These are phyloP conservation scores for Archegozetes longisetosus DNA, from an alignment of 1,140 invertebrate genomes.

Conservation along the genomic window DNA sequence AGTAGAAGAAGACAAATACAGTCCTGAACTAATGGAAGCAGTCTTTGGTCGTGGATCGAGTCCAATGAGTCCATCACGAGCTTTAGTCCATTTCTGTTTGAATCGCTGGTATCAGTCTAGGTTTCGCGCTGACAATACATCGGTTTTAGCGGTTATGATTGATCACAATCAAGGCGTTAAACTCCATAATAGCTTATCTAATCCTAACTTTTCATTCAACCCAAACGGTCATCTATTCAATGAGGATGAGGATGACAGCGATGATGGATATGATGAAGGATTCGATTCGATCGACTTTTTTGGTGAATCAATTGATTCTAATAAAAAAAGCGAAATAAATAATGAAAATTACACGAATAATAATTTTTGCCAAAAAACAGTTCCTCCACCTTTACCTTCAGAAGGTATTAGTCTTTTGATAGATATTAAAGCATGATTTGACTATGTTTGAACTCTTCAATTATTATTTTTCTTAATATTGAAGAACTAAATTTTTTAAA, in stretches of 20 bases:
- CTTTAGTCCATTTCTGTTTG: constrained; percentile 58
- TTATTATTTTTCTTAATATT: no score
- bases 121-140: constrained; percentile 85
- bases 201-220: not conserved
- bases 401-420: no score
- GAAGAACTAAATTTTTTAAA: no score
- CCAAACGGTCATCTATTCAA: not conserved
- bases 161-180: constrained; percentile 36
- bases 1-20: constrained; percentile 32
- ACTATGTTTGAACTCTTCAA: no score
- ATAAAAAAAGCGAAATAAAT: no score
- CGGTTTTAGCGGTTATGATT: constrained; percentile 77
- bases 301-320: no score
- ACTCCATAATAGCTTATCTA: no score
- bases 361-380: no score
- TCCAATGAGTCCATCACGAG: not conserved
- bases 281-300: not conserved
- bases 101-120: constrained; percentile 47
- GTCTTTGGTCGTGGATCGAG: not conserved
- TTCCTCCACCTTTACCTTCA: no score
- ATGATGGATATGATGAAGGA: not conserved
- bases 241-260: not conserved
- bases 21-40: not conserved
- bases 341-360: no score
- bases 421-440: no score